Base-by-base conservation (phyloP, 92 coral and sea anemone species). In the Porites evermanni region DNA sequence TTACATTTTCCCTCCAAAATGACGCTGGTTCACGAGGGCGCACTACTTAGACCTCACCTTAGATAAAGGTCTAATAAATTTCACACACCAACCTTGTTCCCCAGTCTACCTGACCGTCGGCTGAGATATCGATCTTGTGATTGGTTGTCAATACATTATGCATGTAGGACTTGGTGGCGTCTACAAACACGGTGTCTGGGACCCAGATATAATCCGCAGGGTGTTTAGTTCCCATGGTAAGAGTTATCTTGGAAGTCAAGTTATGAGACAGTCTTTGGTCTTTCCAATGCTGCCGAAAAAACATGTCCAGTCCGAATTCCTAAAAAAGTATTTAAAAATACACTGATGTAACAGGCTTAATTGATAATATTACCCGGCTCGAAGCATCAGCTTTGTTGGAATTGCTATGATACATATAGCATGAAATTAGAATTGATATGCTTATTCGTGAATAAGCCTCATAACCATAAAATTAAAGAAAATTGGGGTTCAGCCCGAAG, bases 181-280 rank as follows among this genome's bases (percentile, higher is more conserved):
- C 94, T 6, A 91, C 80, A 65, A 95, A 93, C 26, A 95, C 91
- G 4, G 98, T 93, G 75, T 95, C 98, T 3, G 98, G 97, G 2
- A 95, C 97, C 98, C 98, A 95, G 82, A 95, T 84, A 60, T 82
- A 90, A 82, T 95, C 97, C 2, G 98, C 97, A 1, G 98, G 98
- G 79, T 95, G 97, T 72, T 93, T 93, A 23, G 93, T 95, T 8
- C 98, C 98, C 75, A 86, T 58, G 0, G 95, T 95, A 69, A 95
- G 88, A 12, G 95, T 95, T 14, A 95, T 18, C 20, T 92, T 87
- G 29, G 88, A 84, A 75, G 86, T 89, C 68, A 91, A 51, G 56
- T 91, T 86, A 83, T 91, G 94, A 61, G 79, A 85, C 14, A 95
- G 89, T n/a, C 98, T 77, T 16, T 75, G 83, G 80, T 95, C 98